These are phyloP conservation scores for Pteria penguin DNA, from an alignment of 2,888 invertebrate genomes.

Conservation along the genomic window DNA sequence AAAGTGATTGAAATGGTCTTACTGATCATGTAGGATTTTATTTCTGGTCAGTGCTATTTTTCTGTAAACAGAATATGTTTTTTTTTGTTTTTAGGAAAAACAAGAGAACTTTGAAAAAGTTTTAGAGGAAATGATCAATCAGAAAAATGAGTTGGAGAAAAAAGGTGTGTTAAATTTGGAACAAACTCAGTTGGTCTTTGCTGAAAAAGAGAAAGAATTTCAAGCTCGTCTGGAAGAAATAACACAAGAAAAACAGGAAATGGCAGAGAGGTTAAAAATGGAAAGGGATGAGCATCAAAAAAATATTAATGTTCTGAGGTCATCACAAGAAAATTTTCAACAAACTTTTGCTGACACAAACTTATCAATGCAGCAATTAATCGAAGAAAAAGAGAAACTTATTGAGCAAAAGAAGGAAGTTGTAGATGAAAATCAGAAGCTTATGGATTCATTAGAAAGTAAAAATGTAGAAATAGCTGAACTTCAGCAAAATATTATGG, in stretches of 20 bases:
- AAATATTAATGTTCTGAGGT: slow-evolving; percentile 18
- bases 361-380: slow-evolving; percentile 16
- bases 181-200: no score
- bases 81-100: no score
- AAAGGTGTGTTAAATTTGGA: no score
- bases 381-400: slow-evolving; percentile 31
- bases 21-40: no score
- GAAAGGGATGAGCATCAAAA: slow-evolving; percentile 19
- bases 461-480: slow-evolving; percentile 3
- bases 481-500: background rate
- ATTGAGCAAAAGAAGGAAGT: slow-evolving; percentile 35
- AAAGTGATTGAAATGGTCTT: no score
- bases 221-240: no score
- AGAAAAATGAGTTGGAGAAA: no score
- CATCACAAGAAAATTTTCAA: slow-evolving; percentile 30
- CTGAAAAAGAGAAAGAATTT: slow-evolving; percentile 9
- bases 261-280: slow-evolving; percentile 19
- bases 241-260: slow-evolving; percentile 21
- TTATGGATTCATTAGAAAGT: slow-evolving; percentile 9
- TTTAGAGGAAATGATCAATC: no score
- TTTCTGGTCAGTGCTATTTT: no score
- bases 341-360: slow-evolving; percentile 10
- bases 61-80: no score
- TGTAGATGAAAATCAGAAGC: slow-evolving; percentile 19
- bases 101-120: no score